phyloP scores from a whole-genome alignment of 2,113 vertebrate species.

The Etia nguti region DNA sequence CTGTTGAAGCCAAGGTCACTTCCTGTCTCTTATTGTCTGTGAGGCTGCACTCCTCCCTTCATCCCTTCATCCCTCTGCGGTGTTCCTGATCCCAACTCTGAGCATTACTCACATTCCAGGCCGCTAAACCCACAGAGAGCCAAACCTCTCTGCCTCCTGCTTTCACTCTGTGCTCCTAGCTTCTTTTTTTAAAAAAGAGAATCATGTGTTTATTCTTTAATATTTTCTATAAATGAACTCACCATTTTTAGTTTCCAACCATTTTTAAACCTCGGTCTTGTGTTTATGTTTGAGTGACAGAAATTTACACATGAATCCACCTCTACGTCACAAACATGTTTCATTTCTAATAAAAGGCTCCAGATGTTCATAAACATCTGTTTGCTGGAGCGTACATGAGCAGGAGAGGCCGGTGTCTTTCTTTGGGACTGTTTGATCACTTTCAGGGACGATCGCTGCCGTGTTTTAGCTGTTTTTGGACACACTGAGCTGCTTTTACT shows the following conservation, averaged over 20 bases:
- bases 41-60: background rate
- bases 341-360: background rate
- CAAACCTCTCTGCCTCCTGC: background rate
- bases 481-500: background rate
- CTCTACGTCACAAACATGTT: background rate
- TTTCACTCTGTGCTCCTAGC: no score
- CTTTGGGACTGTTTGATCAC: background rate
- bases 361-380: background rate
- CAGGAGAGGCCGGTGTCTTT: background rate
- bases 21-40: conserved; percentile 40
- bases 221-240: background rate
- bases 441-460: background rate
- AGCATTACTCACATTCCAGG: background rate
- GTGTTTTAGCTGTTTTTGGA: background rate
- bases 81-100: background rate
- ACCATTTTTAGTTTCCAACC: background rate
- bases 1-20: conserved; percentile 37
- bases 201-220: accelerated
- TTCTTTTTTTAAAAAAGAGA: background rate
- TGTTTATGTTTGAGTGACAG: background rate
- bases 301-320: accelerated
- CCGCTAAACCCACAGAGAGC: background rate
- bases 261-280: background rate
- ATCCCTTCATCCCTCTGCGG: background rate
- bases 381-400: background rate